Conservation (phyloP, 2,888 invertebrate species). For the Romanomermis culicivorax region DNA sequence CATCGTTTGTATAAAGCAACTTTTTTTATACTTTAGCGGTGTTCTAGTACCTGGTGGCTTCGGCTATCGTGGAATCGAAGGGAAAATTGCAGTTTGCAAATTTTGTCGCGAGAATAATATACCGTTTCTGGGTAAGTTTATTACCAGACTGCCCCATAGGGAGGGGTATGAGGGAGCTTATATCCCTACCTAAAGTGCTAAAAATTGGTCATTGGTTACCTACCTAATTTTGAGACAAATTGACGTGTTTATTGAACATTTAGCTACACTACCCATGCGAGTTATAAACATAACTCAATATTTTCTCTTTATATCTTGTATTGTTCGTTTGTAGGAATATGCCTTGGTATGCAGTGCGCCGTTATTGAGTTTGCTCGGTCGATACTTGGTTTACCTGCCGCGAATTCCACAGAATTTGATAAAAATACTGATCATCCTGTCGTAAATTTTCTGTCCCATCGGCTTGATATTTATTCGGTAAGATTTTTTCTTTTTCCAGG, state of each 20-base stretch:
- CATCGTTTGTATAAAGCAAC: too few relatives aligned
- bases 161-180: too few relatives aligned
- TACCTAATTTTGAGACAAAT: not conserved
- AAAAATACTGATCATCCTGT: constrained; percentile 50
- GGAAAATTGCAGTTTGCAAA: constrained; percentile 73
- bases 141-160: too few relatives aligned
- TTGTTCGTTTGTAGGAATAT: constrained; percentile 40
- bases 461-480: not conserved
- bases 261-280: not conserved
- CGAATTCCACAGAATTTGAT: constrained; percentile 66
- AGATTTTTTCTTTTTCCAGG: constrained; percentile 14
- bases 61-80: constrained; percentile 80
- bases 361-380: constrained; percentile 83
- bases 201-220: too few relatives aligned
- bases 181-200: too few relatives aligned
- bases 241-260: not conserved
- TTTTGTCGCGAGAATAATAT: constrained; percentile 75
- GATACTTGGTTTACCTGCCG: constrained; percentile 49
- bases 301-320: too few relatives aligned
- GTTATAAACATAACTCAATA: too few relatives aligned
- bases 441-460: constrained; percentile 28
- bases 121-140: constrained; percentile 54
- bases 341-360: constrained; percentile 87
- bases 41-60: constrained; percentile 93
- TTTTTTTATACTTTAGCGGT: too few relatives aligned